These are phyloP conservation scores for Galaxea fascicularis DNA, from an alignment of 92 coral and sea anemone species.

Conservation along the genomic window DNA sequence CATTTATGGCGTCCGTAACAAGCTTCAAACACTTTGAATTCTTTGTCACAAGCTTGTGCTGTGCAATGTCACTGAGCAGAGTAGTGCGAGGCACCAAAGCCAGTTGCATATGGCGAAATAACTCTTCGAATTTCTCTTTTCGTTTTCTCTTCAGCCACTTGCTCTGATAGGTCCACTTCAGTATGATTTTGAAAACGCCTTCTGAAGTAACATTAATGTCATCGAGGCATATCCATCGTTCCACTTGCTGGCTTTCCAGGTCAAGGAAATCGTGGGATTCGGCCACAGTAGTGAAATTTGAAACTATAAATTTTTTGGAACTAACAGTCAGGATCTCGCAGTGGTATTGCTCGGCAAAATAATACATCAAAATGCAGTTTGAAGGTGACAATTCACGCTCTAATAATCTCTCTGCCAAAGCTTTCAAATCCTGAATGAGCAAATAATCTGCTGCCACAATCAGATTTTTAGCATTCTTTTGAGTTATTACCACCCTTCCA, in stretches of 20 bases:
- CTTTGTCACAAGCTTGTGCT: neutral
- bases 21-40: neutral
- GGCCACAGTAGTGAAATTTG: neutral
- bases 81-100: neutral
- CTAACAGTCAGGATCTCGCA: neutral
- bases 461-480: neutral
- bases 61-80: neutral
- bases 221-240: neutral
- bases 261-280: neutral
- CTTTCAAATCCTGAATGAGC: neutral
- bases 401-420: neutral
- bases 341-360: constrained; percentile 6
- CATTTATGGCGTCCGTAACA: neutral
- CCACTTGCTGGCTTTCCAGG: constrained; percentile 1
- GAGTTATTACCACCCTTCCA: neutral
- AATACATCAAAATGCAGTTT: neutral
- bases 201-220: constrained; percentile 6
- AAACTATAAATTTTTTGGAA: neutral
- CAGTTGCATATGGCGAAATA: constrained; percentile 10
- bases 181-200: neutral
- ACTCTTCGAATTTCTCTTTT: neutral
- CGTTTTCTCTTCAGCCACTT: neutral
- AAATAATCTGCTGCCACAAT: constrained; percentile 10
- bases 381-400: neutral
- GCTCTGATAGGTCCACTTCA: neutral